Evolutionary conservation across 2,888 invertebrate species (phyloP), one percentile per base, ranked within the genome.

Genomic region (Phrixothrix hirtus): DNA sequence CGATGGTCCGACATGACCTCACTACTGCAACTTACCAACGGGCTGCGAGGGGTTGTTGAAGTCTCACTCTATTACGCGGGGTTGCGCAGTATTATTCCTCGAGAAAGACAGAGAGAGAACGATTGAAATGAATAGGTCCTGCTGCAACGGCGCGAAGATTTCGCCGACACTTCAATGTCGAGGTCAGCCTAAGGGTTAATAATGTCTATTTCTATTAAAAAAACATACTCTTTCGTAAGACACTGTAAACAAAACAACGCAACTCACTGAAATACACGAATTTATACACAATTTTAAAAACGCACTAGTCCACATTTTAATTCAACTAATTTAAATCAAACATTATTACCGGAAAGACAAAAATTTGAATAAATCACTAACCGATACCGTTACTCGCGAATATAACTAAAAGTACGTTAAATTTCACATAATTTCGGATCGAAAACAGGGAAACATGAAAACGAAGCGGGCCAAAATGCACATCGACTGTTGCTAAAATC

Each of bases 1-100:
- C 81, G 78, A 75, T 82, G 82, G 76, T 83, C 84, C 78, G 83
- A 83, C 84, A 84, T 83, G 58, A 58, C 59, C 62, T 59, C 57
- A 56, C 55, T 55, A 50, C 55, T 50, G 46, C 55, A 46, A 55
- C 55, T 60, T 55, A 56, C 46, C 57, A 42, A 42, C 47, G 55
- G 54, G 55, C 45, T 38, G 48, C 29, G 59, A 46, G 54, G 51
- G 44, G 50, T 46, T 50, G 45, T 34, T 42, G 46, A 48, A 46
- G 46, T 55, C 49, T 44, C 54, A 32, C 49, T 52, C 44, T 47
- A 15, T 46, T 37, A 53, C 34, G 59, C 55, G 60, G 60, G 59
- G 60, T 59, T 57, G 59, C 55, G 69, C 76, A 61, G 62, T 67
- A 75, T 74, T 75, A 76, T 74, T 75, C 63, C 66, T 65, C 58